Evolutionary conservation across 2,113 vertebrate species (phyloP).

Genomic region (Pao palembangensis): DNA sequence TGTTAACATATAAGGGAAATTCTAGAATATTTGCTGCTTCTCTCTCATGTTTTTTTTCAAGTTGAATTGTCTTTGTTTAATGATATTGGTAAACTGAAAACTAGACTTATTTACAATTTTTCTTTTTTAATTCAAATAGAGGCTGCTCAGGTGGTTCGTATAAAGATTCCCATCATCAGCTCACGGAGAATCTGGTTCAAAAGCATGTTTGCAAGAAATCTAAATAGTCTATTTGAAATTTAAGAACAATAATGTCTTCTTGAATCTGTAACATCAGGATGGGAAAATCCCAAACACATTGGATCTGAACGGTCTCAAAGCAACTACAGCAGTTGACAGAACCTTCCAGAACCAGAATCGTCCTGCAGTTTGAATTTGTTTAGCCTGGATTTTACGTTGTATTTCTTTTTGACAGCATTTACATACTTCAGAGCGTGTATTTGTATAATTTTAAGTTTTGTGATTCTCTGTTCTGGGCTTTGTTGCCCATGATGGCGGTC

Average conservation of each 20-base stretch:
- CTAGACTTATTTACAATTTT: no score
- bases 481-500: conserved; percentile 20
- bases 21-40: no score
- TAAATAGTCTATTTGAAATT: not conserved
- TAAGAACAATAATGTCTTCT: not conserved
- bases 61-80: no score
- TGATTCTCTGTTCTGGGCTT: conserved; percentile 8
- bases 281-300: not conserved
- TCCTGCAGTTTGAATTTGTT: conserved; percentile 20
- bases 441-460: conserved; percentile 13
- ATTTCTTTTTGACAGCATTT: conserved; percentile 8
- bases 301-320: conserved; percentile 6
- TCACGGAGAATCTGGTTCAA: no score
- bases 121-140: no score
- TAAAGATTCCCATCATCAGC: no score
- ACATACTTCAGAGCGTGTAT: conserved; percentile 14
- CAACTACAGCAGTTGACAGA: not conserved
- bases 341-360: no score
- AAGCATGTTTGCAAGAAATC: not conserved
- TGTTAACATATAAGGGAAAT: no score
- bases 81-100: no score
- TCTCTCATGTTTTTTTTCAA: no score
- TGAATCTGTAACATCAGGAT: not conserved
- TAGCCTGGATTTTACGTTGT: conserved; percentile 10
- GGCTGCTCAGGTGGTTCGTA: no score